phyloP scores from a whole-genome alignment of 2,113 vertebrate genomes.

The Gymnocephalus cernua region DNA sequence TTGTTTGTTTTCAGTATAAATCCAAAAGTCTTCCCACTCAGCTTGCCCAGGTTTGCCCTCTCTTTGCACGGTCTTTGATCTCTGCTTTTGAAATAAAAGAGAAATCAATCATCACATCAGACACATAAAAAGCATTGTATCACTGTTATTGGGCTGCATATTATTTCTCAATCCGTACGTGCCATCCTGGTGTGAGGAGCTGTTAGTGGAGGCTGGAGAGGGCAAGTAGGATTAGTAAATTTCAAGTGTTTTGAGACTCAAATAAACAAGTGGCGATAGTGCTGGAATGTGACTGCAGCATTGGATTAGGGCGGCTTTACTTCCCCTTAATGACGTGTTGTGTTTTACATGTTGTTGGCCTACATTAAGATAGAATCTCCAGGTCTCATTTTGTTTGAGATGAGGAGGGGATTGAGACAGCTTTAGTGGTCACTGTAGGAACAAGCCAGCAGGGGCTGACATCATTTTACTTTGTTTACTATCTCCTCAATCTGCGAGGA shows the following conservation, averaged over 20 bases:
- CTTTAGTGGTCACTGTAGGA: constrained; percentile 37
- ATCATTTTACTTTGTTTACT: constrained; percentile 52
- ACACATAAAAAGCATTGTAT: constrained; percentile 8
- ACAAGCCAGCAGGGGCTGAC: constrained; percentile 4
- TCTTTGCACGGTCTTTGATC: constrained; percentile 30
- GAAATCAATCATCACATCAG: constrained; percentile 35
- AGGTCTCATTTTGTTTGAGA: constrained; percentile 52
- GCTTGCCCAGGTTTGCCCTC: constrained; percentile 43
- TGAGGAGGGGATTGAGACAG: constrained; percentile 36
- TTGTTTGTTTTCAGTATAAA: constrained; percentile 40
- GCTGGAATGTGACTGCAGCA: constrained; percentile 72
- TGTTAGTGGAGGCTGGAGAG: constrained; percentile 42
- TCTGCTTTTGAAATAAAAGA: constrained; percentile 44
- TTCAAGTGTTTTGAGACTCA: constrained; percentile 72
- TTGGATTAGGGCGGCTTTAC: constrained; percentile 71
- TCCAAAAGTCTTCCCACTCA: constrained; percentile 1
- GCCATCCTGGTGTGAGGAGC: constrained; percentile 14
- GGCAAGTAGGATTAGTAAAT: constrained; percentile 74
- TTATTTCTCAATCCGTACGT: constrained; percentile 28
- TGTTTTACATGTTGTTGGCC: constrained; percentile 66
- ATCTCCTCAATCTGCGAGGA: constrained; percentile 37
- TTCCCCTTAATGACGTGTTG: constrained; percentile 31
- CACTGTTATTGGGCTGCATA: not conserved
- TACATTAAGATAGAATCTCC: constrained; percentile 65
- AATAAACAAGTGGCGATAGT: constrained; percentile 76